Percentiles rank a stretch among this genome's conserved stretches.
Evolutionary conservation across 2,797 vertebrate genomes (phyloP).

Genomic region (Myotis vivesi): DNA sequence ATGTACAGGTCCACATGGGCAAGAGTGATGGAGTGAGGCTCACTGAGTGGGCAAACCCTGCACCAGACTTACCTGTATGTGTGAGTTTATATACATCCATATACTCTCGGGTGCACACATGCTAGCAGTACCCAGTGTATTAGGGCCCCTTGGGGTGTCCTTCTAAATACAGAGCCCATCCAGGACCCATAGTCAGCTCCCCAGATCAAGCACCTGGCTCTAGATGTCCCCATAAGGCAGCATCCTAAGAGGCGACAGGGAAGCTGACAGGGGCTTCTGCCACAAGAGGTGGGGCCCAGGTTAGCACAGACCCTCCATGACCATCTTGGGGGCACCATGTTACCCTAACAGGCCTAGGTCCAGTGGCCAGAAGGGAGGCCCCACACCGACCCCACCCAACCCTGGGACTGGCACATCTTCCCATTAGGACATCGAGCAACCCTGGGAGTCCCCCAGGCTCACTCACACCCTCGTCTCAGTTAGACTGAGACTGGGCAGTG

Average conservation of each 20-base stretch:
- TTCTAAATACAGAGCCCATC: neutral
- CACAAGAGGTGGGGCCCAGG: neutral
- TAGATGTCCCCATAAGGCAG: neutral
- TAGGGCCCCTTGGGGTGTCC: neutral
- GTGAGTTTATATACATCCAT: neutral
- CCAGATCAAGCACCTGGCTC: neutral
- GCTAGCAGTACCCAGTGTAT: neutral
- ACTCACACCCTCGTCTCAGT: neutral
- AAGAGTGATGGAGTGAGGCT: neutral
- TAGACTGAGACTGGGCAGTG: neutral
- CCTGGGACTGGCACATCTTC: neutral
- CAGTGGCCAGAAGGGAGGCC: neutral
- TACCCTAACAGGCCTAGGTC: neutral
- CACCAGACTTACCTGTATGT: neutral
- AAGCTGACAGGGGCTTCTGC: no score
- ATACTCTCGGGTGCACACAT: rapidly evolving
- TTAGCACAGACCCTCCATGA: neutral
- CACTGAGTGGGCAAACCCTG: neutral
- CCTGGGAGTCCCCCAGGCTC: neutral
- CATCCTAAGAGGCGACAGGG: neutral
- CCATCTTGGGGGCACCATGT: neutral
- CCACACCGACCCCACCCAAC: neutral
- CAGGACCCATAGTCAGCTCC: neutral
- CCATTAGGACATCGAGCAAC: rapidly evolving
- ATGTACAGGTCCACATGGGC: rapidly evolving